Base-by-base conservation (phyloP, 2,113 vertebrate species). In the Oceanodroma tethys region DNA sequence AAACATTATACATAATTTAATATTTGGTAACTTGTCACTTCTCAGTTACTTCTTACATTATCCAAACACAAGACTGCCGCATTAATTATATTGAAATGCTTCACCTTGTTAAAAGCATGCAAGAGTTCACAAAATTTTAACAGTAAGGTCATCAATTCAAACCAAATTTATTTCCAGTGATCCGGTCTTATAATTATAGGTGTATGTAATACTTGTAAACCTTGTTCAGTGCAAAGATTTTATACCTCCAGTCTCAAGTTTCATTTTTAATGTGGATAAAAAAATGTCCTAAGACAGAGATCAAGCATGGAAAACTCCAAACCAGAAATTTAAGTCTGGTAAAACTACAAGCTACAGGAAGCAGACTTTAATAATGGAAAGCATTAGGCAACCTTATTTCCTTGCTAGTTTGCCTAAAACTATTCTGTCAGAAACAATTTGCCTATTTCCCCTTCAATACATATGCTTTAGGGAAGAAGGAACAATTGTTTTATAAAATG, bases 301-400 rank as follows among this genome's bases (percentile, higher is more conserved):
- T 16, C 36, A 63, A 60, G 30, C 36, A 67, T 0, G 1, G 48
- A 90, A 90, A 92, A 81, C 17, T 30, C 27, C 45, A 92, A 80
- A 82, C 9, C 53, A 92, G 76, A 95, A 88, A 95, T 68, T 67
- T 52, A 81, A 60, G 29, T 79, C 73, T 91, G 73, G 52, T 84
- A 85, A 91, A 94, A 89, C 73, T 87, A 42, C 72, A 91, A 94
- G 36, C 26, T 84, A 45, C n/a, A 84, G 60, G 38, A 96, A 97
- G 52, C 26, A 91, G 43, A 29, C 32, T 92, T 91, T 67, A 92
- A 81, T 84, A 84, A 90, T 15, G 52, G 74, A 92, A 95, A 97
- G 30, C 62, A 65, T 95, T 92, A 95, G 22, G 43, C n/a, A 94
- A 58, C 32, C 22, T 89, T 82, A 82, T 58, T 95, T 95, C 66